Evolutionary conservation across 2,113 vertebrate species (phyloP).

Genomic region (Gymnobelideus leadbeateri): DNA sequence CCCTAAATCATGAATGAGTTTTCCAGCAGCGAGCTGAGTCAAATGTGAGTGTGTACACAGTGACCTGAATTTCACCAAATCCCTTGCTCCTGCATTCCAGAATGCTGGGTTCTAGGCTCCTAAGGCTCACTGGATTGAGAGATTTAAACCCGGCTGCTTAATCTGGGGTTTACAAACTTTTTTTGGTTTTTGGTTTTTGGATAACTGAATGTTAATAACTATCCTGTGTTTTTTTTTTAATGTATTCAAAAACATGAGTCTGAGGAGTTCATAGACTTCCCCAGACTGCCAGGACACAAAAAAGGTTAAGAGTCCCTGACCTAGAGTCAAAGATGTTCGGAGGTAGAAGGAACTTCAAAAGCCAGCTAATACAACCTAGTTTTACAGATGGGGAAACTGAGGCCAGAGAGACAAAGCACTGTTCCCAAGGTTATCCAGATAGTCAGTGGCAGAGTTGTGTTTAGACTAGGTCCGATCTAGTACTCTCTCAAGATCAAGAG

Average conservation of each 20-base stretch:
- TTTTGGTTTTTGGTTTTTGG: neutral
- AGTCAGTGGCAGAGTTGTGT: neutral
- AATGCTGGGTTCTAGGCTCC: neutral
- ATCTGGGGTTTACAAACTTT: neutral
- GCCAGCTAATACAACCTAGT: neutral
- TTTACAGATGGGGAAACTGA: neutral
- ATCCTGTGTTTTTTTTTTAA: neutral
- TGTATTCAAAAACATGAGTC: neutral
- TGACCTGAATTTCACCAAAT: neutral
- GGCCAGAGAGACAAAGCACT: neutral
- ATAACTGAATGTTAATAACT: neutral
- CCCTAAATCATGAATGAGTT: slow-evolving; percentile 45
- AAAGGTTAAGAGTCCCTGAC: neutral
- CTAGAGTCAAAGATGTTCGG: neutral
- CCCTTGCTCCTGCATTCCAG: neutral
- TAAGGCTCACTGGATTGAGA: neutral
- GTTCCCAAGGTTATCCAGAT: neutral
- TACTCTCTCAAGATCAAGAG: too few relatives aligned
- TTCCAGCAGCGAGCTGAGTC: slow-evolving; percentile 31
- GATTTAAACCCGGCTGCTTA: neutral
- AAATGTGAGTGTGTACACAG: neutral
- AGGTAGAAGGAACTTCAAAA: neutral
- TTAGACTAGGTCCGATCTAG: neutral
- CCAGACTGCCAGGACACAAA: neutral
- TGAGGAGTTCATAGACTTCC: neutral